A percentile compares a stretch with the other conserved stretches of the same genome.
Conservation (phyloP, 2,797 vertebrate species). For the Carcharodon carcharias region DNA sequence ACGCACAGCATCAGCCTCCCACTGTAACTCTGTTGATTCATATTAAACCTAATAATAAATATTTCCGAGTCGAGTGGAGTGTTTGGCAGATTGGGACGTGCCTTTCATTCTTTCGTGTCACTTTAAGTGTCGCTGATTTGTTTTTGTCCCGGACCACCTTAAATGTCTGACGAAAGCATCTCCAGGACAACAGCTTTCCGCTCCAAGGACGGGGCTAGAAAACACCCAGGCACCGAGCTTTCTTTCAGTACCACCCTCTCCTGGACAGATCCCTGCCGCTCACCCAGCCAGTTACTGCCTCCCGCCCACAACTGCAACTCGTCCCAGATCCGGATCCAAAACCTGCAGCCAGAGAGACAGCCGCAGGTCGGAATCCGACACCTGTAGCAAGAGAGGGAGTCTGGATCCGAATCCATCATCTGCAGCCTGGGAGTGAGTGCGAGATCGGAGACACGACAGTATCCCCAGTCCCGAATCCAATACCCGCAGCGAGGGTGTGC, state of each 20-base stretch:
- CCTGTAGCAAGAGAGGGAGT: not conserved
- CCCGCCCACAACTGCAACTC: no score
- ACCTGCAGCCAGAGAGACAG: not conserved
- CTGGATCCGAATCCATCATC: not conserved
- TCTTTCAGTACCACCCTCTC: constrained; percentile 68
- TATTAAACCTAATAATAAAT: not conserved
- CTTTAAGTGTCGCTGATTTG: constrained; percentile 33
- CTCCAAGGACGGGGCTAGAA: constrained; percentile 60
- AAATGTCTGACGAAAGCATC: constrained; percentile 48
- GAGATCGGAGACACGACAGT: not conserved
- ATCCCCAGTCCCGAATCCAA: not conserved
- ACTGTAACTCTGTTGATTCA: not conserved
- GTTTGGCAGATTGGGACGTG: not conserved
- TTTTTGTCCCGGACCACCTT: constrained; percentile 50
- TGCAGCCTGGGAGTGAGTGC: not conserved
- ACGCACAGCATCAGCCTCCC: no score
- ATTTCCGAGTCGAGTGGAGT: not conserved
- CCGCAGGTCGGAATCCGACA: not conserved
- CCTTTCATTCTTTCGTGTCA: not conserved
- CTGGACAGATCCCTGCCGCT: constrained; percentile 61
- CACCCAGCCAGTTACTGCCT: not conserved
- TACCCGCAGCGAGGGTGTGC: not conserved
- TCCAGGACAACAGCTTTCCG: constrained; percentile 69
- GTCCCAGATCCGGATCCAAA: not conserved
- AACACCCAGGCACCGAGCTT: constrained; percentile 51